Evolutionary conservation across 2,888 invertebrate species (phyloP), one percentile per base, ranked within the genome.

Genomic region (Chymomyza caudatula): DNA sequence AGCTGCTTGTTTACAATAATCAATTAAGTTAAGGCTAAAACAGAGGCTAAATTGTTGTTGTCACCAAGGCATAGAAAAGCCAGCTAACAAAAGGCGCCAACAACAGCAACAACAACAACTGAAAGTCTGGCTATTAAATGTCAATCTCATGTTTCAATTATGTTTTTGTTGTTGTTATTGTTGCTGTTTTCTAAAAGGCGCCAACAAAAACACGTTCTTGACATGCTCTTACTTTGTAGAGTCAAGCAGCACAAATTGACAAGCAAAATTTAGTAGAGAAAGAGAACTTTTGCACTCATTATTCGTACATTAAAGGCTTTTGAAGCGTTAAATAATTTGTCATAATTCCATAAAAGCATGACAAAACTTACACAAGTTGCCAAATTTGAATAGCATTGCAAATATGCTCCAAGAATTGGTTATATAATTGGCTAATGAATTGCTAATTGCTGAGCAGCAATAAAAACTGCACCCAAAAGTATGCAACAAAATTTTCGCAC

Each of bases 71-170:
- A 59, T 47, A 29, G 55, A 44, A 29, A 62, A 71, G 44, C 51
- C 51, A 51, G 51, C 13, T 17, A 6, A 11, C 47, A 25, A 56
- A 37, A 43, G 22, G 19, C 37, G 53, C 44, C 64, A 64, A 58
- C 55, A 49, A 58, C 54, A 67, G 60, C 71, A 69, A 58, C 55
- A 63, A 15, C 63, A 71, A 19, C 44, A 57, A 49, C 57, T 65
- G 60, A 22, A 54, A 54, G 65, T 53, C 60, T 61, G 20, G 75
- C 77, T 75, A 81, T 81, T 85, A 78, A 75, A 77, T 83, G 80
- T 85, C 81, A 83, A 85, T 85, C 81, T 81, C 85, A 77, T 79
- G 85, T 81, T 81, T 85, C 81, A 81, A 85, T 81, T 85, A 85
- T 80, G 79, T 76, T 79, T 78, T 77, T 77, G 82, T 76, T 82